phyloP scores from a whole-genome alignment of 2,797 vertebrate species.

The Spatula versicolor region DNA sequence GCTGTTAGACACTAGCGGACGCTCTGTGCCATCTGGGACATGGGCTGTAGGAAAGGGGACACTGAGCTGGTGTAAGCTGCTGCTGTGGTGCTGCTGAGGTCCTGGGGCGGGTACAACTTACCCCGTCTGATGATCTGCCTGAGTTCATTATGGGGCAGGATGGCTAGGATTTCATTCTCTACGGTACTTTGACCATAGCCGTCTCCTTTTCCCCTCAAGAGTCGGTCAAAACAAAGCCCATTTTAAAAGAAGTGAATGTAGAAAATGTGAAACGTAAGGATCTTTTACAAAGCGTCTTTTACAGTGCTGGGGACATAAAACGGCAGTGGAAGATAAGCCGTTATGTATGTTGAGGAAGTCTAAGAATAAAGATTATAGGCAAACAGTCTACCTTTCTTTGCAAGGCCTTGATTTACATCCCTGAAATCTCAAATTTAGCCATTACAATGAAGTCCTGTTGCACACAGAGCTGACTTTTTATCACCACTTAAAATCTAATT shows the following conservation, averaged over 20 bases:
- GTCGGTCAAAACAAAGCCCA: conserved; percentile 68
- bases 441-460: conserved; percentile 87
- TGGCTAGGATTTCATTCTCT: conserved; percentile 62
- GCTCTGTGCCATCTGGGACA: conserved; percentile 13
- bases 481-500: conserved; percentile 89
- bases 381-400: conserved; percentile 82
- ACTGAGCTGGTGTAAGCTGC: conserved; percentile 44
- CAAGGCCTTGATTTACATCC: conserved; percentile 78
- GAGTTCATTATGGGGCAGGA: conserved; percentile 41
- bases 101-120: conserved; percentile 47
- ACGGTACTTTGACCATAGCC: conserved; percentile 30
- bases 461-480: conserved; percentile 80
- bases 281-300: conserved; percentile 67
- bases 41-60: conserved; percentile 34
- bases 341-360: conserved; percentile 77
- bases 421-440: conserved; percentile 80
- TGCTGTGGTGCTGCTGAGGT: not conserved
- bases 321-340: conserved; percentile 60
- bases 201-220: conserved; percentile 58
- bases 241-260: conserved; percentile 67
- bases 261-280: conserved; percentile 68
- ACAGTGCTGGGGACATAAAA: conserved; percentile 65
- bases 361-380: conserved; percentile 78
- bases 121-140: not conserved
- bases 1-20: not conserved